Conservation (phyloP, 2,797 vertebrate genomes). For the Pampus argenteus region DNA sequence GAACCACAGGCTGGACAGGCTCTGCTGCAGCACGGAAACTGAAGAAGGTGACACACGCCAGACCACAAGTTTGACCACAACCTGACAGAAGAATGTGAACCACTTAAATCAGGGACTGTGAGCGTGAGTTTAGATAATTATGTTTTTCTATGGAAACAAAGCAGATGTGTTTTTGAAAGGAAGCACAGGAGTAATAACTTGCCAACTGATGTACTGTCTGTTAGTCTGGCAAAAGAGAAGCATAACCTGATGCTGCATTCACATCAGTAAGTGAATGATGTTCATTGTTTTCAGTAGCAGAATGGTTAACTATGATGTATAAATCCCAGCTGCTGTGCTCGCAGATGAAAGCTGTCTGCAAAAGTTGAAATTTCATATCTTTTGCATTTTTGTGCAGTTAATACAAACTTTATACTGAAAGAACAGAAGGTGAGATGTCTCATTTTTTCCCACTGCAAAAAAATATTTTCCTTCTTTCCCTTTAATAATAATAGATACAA, state of each 20-base stretch:
- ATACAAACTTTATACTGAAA: background rate
- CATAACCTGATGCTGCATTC: constrained; percentile 9
- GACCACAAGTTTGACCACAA: background rate
- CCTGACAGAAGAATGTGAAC: background rate
- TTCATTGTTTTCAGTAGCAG: background rate
- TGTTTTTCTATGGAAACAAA: background rate
- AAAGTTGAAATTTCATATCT: background rate
- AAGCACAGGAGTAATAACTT: background rate
- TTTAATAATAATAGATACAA: background rate
- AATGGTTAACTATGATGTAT: background rate
- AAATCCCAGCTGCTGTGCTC: background rate
- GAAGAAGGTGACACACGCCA: constrained; percentile 45
- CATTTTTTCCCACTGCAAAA: too few species aligned
- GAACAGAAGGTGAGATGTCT: too few species aligned
- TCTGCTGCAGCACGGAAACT: constrained; percentile 57
- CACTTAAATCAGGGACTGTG: background rate
- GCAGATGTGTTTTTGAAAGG: background rate
- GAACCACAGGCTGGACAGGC: constrained; percentile 63
- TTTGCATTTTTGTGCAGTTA: background rate
- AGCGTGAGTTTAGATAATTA: background rate
- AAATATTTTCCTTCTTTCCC: too few species aligned
- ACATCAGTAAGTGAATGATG: background rate
- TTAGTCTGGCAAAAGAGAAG: background rate
- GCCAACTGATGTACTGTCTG: background rate
- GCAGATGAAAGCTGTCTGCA: background rate